phyloP scores from a whole-genome alignment of 2,888 invertebrate species.

The Caenorhabditis sp. region DNA sequence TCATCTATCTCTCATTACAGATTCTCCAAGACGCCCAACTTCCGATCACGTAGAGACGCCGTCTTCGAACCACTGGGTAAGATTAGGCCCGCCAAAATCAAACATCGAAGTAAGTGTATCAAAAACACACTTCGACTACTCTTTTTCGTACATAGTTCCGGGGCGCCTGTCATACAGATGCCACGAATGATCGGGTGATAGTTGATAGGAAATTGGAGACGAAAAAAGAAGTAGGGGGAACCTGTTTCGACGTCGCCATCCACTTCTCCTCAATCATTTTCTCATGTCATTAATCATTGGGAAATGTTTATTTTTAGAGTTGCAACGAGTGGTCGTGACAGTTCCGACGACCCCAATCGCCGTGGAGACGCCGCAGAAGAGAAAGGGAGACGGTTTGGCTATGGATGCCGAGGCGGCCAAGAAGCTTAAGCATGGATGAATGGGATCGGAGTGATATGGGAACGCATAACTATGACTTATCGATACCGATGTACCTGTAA shows the following conservation, averaged over 20 bases:
- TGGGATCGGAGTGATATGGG: too few relatives aligned
- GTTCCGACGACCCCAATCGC: conserved; percentile 27
- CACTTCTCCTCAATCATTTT: conserved; percentile 18
- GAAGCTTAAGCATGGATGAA: conserved; percentile 49
- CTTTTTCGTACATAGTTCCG: conserved; percentile 44
- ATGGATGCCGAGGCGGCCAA: conserved; percentile 19
- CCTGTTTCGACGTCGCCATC: conserved; percentile 24
- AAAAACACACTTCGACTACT: conserved; percentile 42
- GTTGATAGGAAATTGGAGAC: conserved; percentile 27
- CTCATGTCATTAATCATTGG: conserved; percentile 33
- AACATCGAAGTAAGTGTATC: conserved; percentile 44
- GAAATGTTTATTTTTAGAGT: conserved; percentile 52
- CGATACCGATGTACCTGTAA: neutral
- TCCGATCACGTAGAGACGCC: conserved; percentile 56
- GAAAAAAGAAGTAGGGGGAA: conserved; percentile 41
- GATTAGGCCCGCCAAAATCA: conserved; percentile 34
- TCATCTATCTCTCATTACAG: conserved; percentile 20
- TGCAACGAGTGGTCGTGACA: conserved; percentile 40
- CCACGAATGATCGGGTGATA: conserved; percentile 43
- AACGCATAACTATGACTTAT: neutral
- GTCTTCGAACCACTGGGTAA: conserved; percentile 56
- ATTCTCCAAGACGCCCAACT: conserved; percentile 57
- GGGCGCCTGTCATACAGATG: conserved; percentile 25
- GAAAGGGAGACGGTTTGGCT: conserved; percentile 21
- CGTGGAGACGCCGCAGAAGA: conserved; percentile 33